Evolutionary conservation across 2,888 invertebrate genomes (phyloP), one percentile per base, ranked within the genome.

Genomic region (Rotaria sp.): DNA sequence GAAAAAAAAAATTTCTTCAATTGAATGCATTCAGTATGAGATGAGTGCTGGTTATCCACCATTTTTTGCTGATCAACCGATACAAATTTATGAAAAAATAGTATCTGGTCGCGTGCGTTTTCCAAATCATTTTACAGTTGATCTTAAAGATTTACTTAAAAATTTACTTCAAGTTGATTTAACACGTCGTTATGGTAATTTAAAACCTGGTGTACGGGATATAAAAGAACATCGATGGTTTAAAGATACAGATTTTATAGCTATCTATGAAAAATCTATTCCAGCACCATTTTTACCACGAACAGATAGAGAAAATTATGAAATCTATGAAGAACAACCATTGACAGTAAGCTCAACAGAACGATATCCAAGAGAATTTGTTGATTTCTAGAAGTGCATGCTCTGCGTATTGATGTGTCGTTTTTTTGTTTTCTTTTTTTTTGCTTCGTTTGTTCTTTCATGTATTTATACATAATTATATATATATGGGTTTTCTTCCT

Each of bases 211-310:
- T 87, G 98, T 99, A 85, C 97, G 97, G 92, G 99, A 99, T 92
- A 99, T 99, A 91, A 98, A 97, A 92, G 95, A 96, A 89, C 98
- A 99, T 93, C 97, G 96, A 92, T 99, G 99, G 99, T 99, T 99
- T 91, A 94, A 95, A 87, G 95, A 95, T 89, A 97, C 97, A 88
- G 98, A 99, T 92, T 99, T 99, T 99, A 97, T 99, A 89, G 95
- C 97, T 87, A 96, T 98, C 91, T 99, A 98, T 93, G 97, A 99
- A 92, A 96, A 96, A 93, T 96, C 96, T 93, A 90, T 94, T 89
- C 35, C 21, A 48, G 84, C 86, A 30, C 86, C 86, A 52, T 74
- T 84, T 35, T 50, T 84, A 26, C 86, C 86, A 26, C 30, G 35
- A 57, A 59, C 84, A 26, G 86, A 86, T 59, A n/a, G 55, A 35